Evolutionary conservation across 2,888 invertebrate species (phyloP), one percentile per base, ranked within the genome.

Genomic region (Lypha dubia): DNA sequence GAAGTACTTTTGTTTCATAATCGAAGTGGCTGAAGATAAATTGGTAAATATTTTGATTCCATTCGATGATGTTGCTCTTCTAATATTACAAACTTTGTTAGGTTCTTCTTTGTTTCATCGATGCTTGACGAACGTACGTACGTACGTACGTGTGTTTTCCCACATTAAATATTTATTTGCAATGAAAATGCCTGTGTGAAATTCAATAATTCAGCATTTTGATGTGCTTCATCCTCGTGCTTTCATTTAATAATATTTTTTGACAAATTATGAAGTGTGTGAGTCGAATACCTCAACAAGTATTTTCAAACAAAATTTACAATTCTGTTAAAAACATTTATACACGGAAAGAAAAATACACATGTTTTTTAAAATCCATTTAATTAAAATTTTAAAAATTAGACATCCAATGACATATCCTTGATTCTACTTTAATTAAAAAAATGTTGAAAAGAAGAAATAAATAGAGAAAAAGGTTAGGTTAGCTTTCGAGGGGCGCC

Each of bases 1-100:
- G 60, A 74, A 80, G 80, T 22, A 17, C 15, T 53, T n/a, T 67
- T 62, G 1, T 62, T 13, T 15, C 15, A 53, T 32, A 80, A 74
- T 67, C 44, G 32, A 60, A n/a, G n/a, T 32, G 49, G 24, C 9
- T 41, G 17, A 62, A 53, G 38, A 24, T 46, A 60, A 81, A 51
- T 75, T 53, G 13, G 5, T 68, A 75, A 81, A 75, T 74, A 75
- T 75, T 75, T 75, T 68, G 53, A 46, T 68, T 28, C 3, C 15
- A 44, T 44, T 28, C 4, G 44, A 44, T 63, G 2, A 7, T 68
- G n/a, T 53, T 65, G n/a, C 22, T 53, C 13, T 8, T 15, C 15
- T 22, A 20, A 22, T 20, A 11, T 38, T 38, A 15, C 38, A 20
- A 22, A 38, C 38, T 60, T 38, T 22, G 38, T 1, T 13, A 22